Conservation (phyloP, 2,113 vertebrate species). For the Chlorodrepanis virens region DNA sequence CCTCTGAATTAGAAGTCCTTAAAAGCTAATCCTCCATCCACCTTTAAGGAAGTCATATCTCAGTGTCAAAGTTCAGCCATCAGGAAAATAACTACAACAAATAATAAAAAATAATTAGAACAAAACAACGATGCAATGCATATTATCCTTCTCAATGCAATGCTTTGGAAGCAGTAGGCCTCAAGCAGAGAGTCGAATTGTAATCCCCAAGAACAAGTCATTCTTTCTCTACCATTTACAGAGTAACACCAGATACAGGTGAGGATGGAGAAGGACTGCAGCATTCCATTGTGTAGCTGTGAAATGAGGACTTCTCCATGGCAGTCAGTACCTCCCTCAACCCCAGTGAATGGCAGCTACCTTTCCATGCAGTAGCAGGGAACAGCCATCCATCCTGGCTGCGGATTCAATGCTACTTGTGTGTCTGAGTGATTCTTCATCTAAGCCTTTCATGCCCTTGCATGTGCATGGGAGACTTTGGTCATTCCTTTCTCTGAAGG, state of each 20-base stretch:
- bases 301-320: neutral
- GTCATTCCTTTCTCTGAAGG: neutral
- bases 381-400: neutral
- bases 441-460: neutral
- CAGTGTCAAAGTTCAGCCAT: neutral
- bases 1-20: neutral
- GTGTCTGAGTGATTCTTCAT: neutral
- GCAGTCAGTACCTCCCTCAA: neutral
- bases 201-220: neutral
- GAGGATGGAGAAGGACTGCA: neutral
- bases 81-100: neutral
- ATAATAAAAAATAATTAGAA: neutral
- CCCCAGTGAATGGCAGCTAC: neutral
- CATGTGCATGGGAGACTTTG: neutral
- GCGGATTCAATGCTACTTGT: neutral
- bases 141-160: neutral
- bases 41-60: neutral
- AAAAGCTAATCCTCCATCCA: neutral
- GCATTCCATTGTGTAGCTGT: neutral
- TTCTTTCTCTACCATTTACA: neutral
- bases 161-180: neutral
- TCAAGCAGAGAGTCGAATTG: neutral
- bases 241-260: neutral
- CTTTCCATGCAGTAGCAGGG: neutral
- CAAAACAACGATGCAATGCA: neutral